phyloP scores from a whole-genome alignment of 2,113 vertebrate genomes.

The Fregetta grallaria region DNA sequence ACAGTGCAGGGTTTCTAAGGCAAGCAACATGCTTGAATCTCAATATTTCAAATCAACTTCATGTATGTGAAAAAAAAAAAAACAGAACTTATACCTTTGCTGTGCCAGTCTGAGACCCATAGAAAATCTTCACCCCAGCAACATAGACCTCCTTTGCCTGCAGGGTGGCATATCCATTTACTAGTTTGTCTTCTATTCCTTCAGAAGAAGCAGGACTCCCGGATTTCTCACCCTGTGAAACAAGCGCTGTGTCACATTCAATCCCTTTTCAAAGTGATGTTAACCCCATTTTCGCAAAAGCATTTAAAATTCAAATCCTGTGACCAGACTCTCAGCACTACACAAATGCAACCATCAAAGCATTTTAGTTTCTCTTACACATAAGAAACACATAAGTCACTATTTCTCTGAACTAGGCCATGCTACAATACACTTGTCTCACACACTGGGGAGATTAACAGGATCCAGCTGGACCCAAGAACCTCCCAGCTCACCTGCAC shows the following conservation, averaged over 20 bases:
- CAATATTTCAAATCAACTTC: background rate
- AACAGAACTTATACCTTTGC: slow-evolving; percentile 79
- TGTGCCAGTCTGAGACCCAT: slow-evolving; percentile 91
- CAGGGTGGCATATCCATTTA: background rate
- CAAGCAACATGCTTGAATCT: fast-evolving
- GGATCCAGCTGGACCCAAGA: background rate
- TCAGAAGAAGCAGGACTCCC: background rate
- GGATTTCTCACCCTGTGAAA: slow-evolving; percentile 27
- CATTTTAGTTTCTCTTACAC: background rate
- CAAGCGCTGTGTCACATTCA: background rate
- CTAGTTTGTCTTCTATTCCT: background rate
- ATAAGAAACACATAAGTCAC: background rate
- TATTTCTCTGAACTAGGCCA: background rate
- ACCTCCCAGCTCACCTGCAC: background rate
- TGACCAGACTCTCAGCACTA: background rate
- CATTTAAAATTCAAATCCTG: background rate
- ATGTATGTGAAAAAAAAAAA: background rate
- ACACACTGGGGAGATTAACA: fast-evolving
- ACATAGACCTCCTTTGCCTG: slow-evolving; percentile 66
- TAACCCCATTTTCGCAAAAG: background rate
- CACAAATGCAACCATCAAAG: background rate
- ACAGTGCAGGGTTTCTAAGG: background rate
- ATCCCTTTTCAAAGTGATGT: background rate
- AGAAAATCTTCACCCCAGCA: slow-evolving; percentile 87
- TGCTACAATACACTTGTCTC: background rate